These are phyloP conservation scores for Brachionus paranguensis DNA, from an alignment of 1,140 invertebrate genomes.

Conservation along the genomic window DNA sequence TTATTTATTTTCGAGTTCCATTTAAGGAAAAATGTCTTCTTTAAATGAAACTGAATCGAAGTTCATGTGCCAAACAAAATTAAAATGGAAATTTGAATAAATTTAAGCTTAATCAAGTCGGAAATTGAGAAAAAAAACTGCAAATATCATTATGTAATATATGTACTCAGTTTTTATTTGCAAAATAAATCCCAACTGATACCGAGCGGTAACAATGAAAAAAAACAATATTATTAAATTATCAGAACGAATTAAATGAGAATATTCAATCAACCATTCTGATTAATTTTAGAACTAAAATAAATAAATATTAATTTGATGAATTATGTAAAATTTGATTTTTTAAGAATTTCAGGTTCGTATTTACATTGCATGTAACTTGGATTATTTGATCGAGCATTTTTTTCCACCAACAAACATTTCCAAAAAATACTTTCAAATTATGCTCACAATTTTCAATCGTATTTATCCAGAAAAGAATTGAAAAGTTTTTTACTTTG, in stretches of 20 bases:
- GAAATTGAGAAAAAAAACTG: background rate
- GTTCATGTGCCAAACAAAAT: background rate
- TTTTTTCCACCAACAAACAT: background rate
- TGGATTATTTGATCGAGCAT: background rate
- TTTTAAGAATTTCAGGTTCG: background rate
- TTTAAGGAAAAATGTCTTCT: background rate
- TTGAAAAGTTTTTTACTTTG: background rate
- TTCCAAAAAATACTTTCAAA: background rate
- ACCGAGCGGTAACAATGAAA: background rate
- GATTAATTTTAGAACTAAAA: background rate
- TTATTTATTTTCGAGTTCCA: background rate
- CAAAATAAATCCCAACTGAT: background rate
- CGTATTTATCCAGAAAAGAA: background rate
- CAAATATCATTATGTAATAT: background rate
- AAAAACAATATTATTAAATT: background rate
- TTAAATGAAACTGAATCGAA: background rate
- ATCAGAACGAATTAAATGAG: background rate
- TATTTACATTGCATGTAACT: background rate
- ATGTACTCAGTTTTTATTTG: background rate
- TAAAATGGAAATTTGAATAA: background rate
- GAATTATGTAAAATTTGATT: background rate
- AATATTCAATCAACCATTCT: background rate
- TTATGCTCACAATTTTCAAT: background rate
- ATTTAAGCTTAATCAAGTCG: background rate
- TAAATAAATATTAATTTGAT: background rate